Percentiles rank a stretch among this genome's conserved stretches.
phyloP scores from a whole-genome alignment of 2,888 invertebrate species.

The Ditula angustiorana region DNA sequence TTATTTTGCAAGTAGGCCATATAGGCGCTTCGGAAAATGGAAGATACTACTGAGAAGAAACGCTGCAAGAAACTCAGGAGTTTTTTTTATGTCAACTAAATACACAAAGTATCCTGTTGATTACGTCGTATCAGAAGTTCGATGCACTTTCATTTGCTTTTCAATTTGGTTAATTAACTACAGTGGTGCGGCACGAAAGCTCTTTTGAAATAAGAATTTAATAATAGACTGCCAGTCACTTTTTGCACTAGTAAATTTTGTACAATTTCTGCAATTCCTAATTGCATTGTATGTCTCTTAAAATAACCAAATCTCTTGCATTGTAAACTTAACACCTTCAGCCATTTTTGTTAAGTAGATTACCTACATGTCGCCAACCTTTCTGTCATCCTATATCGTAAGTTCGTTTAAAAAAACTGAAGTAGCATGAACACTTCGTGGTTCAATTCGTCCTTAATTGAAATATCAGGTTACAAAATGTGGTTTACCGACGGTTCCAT shows the following conservation, averaged over 20 bases:
- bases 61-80: too few relatives aligned
- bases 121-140: slow-evolving; percentile 13
- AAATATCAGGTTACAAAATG: not conserved
- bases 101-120: slow-evolving; percentile 11
- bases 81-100: too few relatives aligned
- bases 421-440: not conserved
- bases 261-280: too few relatives aligned
- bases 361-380: not conserved
- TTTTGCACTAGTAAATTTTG: not conserved
- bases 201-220: not conserved
- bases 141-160: slow-evolving; percentile 20
- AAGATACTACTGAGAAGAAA: too few relatives aligned
- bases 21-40: too few relatives aligned
- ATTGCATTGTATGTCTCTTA: too few relatives aligned
- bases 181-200: not conserved
- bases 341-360: not conserved
- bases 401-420: not conserved
- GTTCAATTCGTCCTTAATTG: not conserved
- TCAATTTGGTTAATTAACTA: not conserved
- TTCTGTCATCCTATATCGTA: not conserved
- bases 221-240: not conserved
- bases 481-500: not conserved
- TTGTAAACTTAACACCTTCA: too few relatives aligned
- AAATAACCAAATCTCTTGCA: too few relatives aligned
- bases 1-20: too few relatives aligned